These are phyloP conservation scores for Podilymbus podiceps DNA, from an alignment of 2,113 vertebrate genomes.

Conservation along the genomic window DNA sequence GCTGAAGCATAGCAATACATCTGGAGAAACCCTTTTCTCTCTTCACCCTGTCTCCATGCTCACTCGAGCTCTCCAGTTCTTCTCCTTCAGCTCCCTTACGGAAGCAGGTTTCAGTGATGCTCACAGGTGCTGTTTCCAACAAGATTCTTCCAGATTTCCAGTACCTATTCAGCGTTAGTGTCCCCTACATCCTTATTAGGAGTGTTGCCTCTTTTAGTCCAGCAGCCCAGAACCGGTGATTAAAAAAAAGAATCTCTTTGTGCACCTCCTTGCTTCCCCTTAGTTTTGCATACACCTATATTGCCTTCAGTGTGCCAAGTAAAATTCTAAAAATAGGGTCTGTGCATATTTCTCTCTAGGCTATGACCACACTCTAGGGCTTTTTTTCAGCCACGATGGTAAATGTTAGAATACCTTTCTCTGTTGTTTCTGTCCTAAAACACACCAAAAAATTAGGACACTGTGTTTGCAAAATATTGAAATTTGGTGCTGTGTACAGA, in stretches of 20 bases:
- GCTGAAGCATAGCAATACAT: not conserved
- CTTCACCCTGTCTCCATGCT: not conserved
- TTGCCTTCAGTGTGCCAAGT: not conserved
- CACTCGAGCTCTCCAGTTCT: not conserved
- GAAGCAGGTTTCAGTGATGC: not conserved
- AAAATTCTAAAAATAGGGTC: not conserved
- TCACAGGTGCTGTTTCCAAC: conserved; percentile 20
- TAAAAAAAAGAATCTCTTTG: not conserved
- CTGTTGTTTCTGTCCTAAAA: not conserved
- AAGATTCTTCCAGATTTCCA: not conserved
- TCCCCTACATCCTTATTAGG: not conserved
- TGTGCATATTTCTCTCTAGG: not conserved
- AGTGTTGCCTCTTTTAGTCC: not conserved
- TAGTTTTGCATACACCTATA: not conserved
- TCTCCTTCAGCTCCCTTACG: not conserved
- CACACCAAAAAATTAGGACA: not conserved
- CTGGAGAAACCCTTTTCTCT: not conserved
- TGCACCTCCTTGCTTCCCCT: not conserved
- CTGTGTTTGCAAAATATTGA: not conserved
- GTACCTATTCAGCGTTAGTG: not conserved
- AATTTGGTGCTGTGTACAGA: not conserved
- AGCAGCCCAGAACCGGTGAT: not conserved
- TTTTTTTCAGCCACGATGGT: not conserved
- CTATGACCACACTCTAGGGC: not conserved
- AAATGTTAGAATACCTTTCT: not conserved